A percentile compares a stretch with the other conserved stretches of the same genome.
These are phyloP conservation scores for Psilopogon haemacephalus DNA, from an alignment of 2,113 vertebrate genomes.

Conservation along the genomic window DNA sequence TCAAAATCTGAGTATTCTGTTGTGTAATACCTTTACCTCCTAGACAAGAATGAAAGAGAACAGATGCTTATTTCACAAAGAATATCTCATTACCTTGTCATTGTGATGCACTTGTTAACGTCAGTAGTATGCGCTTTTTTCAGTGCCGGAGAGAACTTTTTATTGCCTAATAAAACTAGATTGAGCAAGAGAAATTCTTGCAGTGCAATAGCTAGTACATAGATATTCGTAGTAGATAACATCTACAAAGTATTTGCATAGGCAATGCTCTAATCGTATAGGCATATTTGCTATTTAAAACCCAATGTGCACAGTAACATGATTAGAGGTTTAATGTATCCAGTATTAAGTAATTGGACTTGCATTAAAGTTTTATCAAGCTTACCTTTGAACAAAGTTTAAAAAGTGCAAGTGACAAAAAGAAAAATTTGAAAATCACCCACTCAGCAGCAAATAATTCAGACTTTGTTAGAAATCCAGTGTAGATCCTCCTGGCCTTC, in stretches of 20 bases:
- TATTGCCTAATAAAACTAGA: constrained; percentile 63
- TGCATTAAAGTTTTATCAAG: constrained; percentile 2
- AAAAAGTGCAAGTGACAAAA: not conserved
- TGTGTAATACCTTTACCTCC: not conserved
- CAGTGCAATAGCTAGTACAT: not conserved
- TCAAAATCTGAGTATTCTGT: not conserved
- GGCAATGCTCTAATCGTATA: not conserved
- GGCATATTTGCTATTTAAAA: constrained; percentile 15
- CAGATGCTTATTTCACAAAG: constrained; percentile 29
- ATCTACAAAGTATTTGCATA: not conserved
- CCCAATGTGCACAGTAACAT: not conserved
- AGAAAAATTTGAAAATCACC: not conserved
- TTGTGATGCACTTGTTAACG: not conserved
- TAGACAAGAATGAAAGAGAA: constrained; percentile 8
- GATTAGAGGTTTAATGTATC: constrained; percentile 17
- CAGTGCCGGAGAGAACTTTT: constrained; percentile 5
- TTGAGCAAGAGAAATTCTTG: constrained; percentile 48
- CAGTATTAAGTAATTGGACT: constrained; percentile 27
- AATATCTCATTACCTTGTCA: not conserved
- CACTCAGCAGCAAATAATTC: not conserved
- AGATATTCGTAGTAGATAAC: not conserved
- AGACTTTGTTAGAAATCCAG: not conserved
- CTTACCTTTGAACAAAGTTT: constrained; percentile 45
- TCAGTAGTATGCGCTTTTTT: not conserved
- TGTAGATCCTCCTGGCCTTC: not conserved